A percentile compares a stretch with the other conserved stretches of the same genome.
Evolutionary conservation across 2,797 vertebrate species (phyloP).

Genomic region (Danio aesculapii): DNA sequence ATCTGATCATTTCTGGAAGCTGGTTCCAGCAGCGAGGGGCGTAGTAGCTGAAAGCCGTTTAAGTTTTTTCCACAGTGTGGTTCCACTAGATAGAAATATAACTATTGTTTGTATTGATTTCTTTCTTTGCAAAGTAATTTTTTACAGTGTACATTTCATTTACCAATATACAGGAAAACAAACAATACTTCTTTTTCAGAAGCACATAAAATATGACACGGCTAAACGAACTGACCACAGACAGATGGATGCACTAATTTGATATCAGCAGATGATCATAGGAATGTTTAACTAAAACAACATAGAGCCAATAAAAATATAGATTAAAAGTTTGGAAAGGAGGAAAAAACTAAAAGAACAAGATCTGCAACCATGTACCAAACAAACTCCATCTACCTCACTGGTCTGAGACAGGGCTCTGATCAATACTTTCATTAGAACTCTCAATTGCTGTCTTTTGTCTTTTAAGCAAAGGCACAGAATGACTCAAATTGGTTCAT

Average conservation of each 20-base stretch:
- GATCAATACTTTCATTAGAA: constrained; percentile 48
- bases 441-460: constrained; percentile 34
- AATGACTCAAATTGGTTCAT: constrained; percentile 18
- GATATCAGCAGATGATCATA: not conserved
- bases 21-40: too few relatives aligned
- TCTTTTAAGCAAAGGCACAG: constrained; percentile 9
- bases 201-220: too few relatives aligned
- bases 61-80: not conserved
- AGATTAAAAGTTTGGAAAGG: too few relatives aligned
- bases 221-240: too few relatives aligned
- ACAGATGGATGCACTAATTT: not conserved
- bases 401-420: not conserved
- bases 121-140: not conserved
- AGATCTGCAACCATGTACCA: not conserved
- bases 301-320: not conserved
- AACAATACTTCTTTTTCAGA: too few relatives aligned
- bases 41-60: too few relatives aligned
- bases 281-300: not conserved
- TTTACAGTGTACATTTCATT: not conserved
- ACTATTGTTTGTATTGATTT: not conserved
- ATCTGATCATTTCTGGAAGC: too few relatives aligned
- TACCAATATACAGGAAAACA: not conserved
- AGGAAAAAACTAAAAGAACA: not conserved
- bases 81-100: not conserved
- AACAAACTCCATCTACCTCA: constrained; percentile 7